Evolutionary conservation across 1,140 invertebrate species (phyloP).

Genomic region (Danaus plexippus): DNA sequence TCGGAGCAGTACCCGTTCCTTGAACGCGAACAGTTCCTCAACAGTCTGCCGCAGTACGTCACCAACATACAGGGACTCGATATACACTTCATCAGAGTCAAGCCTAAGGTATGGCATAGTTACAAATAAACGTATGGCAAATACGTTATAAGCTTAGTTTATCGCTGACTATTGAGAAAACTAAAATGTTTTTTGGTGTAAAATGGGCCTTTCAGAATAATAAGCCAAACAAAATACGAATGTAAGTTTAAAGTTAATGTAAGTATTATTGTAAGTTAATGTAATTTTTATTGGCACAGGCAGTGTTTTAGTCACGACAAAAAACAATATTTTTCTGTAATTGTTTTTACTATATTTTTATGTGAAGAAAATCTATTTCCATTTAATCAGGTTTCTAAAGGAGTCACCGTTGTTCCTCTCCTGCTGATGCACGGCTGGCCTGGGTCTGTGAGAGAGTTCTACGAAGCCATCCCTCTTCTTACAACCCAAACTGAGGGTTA

Average conservation of each 20-base stretch:
- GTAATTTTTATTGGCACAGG: no score
- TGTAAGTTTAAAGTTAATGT: no score
- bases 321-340: not conserved
- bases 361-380: no score
- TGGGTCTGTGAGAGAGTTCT: slow-evolving; percentile 88
- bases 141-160: no score
- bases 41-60: slow-evolving; percentile 80
- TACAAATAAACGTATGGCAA: no score
- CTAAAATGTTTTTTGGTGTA: no score
- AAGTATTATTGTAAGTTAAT: no score
- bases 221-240: no score
- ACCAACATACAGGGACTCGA: slow-evolving; percentile 79
- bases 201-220: no score
- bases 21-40: slow-evolving; percentile 77
- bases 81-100: slow-evolving; percentile 81
- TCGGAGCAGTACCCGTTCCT: slow-evolving; percentile 78
- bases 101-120: slow-evolving; percentile 49
- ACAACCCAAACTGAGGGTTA: slow-evolving; percentile 67
- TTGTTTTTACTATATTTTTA: not conserved
- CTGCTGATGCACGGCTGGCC: slow-evolving; percentile 93
- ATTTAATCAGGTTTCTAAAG: slow-evolving; percentile 20
- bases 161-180: no score
- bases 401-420: slow-evolving; percentile 76
- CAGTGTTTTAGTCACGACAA: no score
- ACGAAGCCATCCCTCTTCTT: slow-evolving; percentile 82